Conservation (phyloP, 2,797 vertebrate species). For the Malacoctenus gilli region DNA sequence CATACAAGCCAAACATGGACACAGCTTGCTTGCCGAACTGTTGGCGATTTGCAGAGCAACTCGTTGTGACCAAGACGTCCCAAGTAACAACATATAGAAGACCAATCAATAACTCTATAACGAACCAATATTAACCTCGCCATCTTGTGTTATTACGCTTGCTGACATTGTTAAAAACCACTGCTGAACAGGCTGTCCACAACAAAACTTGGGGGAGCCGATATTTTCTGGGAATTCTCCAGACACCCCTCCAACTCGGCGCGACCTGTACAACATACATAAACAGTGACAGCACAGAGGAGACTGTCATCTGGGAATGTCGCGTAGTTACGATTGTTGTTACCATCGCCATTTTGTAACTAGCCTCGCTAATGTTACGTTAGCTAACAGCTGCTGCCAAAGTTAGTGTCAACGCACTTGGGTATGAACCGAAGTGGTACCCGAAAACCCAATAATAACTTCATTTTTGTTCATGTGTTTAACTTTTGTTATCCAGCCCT, state of each 20-base stretch:
- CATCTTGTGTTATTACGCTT: constrained; percentile 76
- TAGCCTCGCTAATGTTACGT: constrained; percentile 60
- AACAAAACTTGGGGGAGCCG: background rate
- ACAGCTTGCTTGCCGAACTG: background rate
- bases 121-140: constrained; percentile 71
- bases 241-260: background rate
- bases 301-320: constrained; percentile 76
- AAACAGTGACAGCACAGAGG: constrained; percentile 49
- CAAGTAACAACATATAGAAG: constrained; percentile 3
- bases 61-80: background rate
- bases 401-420: constrained; percentile 57
- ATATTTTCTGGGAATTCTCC: background rate
- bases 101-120: constrained; percentile 35
- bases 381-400: constrained; percentile 46
- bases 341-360: constrained; percentile 84
- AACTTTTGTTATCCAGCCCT: background rate
- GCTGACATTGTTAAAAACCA: constrained; percentile 39
- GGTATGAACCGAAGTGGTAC: background rate
- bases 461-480: no score
- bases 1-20: constrained; percentile 13
- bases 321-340: constrained; percentile 80
- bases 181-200: constrained; percentile 1
- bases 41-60: no score
- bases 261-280: constrained; percentile 5
- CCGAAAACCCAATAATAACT: no score